These are phyloP conservation scores for Caenorhabditis auriculariae DNA, from an alignment of 2,888 invertebrate species.

Conservation along the genomic window DNA sequence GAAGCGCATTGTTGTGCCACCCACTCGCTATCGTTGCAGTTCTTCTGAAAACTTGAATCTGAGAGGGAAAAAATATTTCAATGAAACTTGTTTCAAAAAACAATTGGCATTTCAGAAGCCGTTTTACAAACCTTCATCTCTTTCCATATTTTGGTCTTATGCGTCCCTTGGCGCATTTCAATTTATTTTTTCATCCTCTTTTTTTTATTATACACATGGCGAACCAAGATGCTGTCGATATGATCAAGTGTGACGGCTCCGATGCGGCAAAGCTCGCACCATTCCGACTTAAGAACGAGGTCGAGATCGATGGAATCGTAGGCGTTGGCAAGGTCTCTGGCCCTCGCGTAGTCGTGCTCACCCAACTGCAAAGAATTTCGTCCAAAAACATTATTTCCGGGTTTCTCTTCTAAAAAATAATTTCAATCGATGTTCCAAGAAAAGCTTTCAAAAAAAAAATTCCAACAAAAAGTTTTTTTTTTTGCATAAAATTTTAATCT, in stretches of 20 bases:
- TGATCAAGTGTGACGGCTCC: constrained; percentile 23
- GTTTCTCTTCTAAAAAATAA: neutral
- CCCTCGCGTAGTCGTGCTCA: constrained; percentile 34
- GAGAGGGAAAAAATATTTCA: too few species aligned
- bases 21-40: constrained; percentile 33
- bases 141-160: too few species aligned
- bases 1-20: constrained; percentile 31
- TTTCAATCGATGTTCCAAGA: neutral
- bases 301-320: constrained; percentile 32
- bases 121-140: too few species aligned
- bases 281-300: constrained; percentile 41
- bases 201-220: neutral
- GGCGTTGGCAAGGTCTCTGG: constrained; percentile 24
- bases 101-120: too few species aligned
- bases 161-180: too few species aligned
- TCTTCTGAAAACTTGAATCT: constrained; percentile 5
- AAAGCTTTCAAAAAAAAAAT: neutral
- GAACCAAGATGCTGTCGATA: constrained; percentile 33
- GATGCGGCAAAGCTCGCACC: constrained; percentile 35
- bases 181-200: too few species aligned
- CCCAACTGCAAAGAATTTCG: constrained; percentile 20
- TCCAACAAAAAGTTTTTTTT: neutral
- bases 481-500: too few species aligned
- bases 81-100: too few species aligned
- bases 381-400: neutral